These are phyloP conservation scores for Piezodorus guildinii DNA, from an alignment of 1,140 invertebrate species.

Conservation along the genomic window DNA sequence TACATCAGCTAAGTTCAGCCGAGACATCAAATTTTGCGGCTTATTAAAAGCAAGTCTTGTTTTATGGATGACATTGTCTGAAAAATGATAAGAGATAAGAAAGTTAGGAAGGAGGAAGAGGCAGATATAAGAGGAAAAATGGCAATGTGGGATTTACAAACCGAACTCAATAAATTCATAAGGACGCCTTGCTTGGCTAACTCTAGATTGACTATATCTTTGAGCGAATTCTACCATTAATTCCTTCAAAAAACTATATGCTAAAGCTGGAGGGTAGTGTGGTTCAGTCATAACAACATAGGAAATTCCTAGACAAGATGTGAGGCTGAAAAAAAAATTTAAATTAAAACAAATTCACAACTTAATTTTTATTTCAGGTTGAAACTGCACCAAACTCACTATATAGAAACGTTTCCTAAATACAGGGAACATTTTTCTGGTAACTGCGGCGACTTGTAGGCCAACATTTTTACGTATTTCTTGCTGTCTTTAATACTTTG, in stretches of 20 bases:
- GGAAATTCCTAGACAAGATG: conserved; percentile 33
- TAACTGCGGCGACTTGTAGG: conserved; percentile 31
- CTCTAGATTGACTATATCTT: conserved; percentile 32
- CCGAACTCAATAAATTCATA: conserved; percentile 39
- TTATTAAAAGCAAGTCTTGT: conserved; percentile 36
- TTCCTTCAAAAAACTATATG: conserved; percentile 39
- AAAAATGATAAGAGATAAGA: conserved; percentile 23
- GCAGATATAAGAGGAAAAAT: background rate
- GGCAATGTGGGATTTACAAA: conserved; percentile 27
- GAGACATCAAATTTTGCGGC: conserved; percentile 33
- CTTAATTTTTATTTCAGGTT: no score
- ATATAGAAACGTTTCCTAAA: conserved; percentile 29
- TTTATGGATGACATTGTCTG: conserved; percentile 35
- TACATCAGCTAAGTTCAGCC: conserved; percentile 34
- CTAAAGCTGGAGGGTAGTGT: conserved; percentile 35
- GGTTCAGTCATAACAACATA: conserved; percentile 35
- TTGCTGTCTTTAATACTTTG: conserved; percentile 32
- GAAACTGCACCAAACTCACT: conserved; percentile 29
- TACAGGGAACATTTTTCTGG: conserved; percentile 32
- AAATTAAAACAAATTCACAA: background rate
- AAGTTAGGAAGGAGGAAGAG: background rate
- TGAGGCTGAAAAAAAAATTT: conserved; percentile 34
- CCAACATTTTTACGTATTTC: conserved; percentile 34
- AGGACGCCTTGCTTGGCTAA: conserved; percentile 33
- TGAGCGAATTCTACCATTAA: conserved; percentile 36